Percentiles rank a stretch among this genome's conserved stretches.
phyloP scores from a whole-genome alignment of 2,113 vertebrate genomes.

The Onychorhynchus coronatus region DNA sequence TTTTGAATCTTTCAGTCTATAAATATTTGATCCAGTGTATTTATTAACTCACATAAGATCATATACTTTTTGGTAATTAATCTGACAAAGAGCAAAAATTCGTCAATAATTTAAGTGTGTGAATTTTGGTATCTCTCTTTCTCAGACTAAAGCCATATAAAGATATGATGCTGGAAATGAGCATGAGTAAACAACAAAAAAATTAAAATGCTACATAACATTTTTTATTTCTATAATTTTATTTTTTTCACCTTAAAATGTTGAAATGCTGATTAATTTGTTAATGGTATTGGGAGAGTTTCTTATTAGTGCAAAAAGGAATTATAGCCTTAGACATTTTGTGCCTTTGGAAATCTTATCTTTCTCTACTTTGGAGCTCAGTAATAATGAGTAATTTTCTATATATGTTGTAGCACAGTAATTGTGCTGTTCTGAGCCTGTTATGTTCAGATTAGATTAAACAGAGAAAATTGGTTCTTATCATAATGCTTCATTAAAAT shows the following conservation, averaged over 20 bases:
- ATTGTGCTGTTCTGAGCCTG: constrained; percentile 13
- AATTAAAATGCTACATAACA: not conserved
- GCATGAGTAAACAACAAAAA: not conserved
- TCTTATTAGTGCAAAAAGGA: not conserved
- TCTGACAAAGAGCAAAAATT: not conserved
- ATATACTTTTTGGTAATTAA: not conserved
- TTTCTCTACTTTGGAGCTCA: not conserved
- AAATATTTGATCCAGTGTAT: not conserved
- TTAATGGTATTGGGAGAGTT: not conserved
- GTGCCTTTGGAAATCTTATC: not conserved
- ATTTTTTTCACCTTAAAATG: not conserved
- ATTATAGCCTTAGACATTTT: not conserved
- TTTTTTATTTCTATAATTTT: not conserved
- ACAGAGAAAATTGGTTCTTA: constrained; percentile 46
- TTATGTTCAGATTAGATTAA: constrained; percentile 55
- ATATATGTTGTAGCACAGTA: not conserved
- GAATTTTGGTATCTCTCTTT: not conserved
- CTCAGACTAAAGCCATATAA: not conserved
- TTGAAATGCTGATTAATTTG: not conserved
- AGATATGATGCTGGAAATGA: not conserved
- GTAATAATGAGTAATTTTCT: constrained; percentile 34
- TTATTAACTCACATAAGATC: not conserved
- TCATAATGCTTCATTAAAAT: constrained; percentile 55
- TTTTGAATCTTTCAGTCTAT: not conserved
- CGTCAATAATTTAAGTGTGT: not conserved